Conservation (phyloP, 2,888 invertebrate species). For the Dasypogon diadema region DNA sequence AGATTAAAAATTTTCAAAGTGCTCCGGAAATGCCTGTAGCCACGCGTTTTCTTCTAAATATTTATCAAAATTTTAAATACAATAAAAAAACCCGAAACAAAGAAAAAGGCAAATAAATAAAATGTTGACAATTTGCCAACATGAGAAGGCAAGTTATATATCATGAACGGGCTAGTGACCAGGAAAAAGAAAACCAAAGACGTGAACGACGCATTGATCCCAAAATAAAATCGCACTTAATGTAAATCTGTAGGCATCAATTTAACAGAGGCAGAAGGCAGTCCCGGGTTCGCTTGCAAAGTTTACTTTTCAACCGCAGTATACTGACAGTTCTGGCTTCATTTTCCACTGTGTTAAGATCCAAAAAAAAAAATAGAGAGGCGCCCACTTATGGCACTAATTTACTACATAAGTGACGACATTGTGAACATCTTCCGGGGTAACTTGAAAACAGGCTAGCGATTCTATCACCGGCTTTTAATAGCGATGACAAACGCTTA, state of each 20-base stretch:
- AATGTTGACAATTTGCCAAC: constrained; percentile 29
- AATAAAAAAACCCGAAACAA: background rate
- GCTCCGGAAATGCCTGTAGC: constrained; percentile 41
- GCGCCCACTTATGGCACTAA: constrained; percentile 34
- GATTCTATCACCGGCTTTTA: constrained; percentile 30
- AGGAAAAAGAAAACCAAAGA: constrained; percentile 11
- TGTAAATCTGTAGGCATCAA: constrained; percentile 5
- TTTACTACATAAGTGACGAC: background rate
- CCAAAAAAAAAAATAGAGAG: background rate
- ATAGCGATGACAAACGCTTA: background rate
- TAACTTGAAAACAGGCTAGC: background rate
- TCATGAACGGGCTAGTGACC: constrained; percentile 3
- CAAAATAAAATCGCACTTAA: constrained; percentile 35
- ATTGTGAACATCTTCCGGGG: constrained; percentile 14
- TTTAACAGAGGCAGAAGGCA: background rate
- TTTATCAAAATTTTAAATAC: background rate
- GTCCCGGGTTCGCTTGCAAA: background rate
- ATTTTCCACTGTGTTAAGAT: too few relatives aligned
- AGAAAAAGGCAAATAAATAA: too few relatives aligned
- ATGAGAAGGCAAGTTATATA: constrained; percentile 5
- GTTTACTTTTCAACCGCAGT: too few relatives aligned
- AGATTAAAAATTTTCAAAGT: background rate
- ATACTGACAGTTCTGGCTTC: too few relatives aligned
- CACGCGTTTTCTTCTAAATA: constrained; percentile 21
- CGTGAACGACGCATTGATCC: constrained; percentile 25